These are phyloP conservation scores for Cotesia congregata DNA, from an alignment of 2,888 invertebrate species.

Conservation along the genomic window DNA sequence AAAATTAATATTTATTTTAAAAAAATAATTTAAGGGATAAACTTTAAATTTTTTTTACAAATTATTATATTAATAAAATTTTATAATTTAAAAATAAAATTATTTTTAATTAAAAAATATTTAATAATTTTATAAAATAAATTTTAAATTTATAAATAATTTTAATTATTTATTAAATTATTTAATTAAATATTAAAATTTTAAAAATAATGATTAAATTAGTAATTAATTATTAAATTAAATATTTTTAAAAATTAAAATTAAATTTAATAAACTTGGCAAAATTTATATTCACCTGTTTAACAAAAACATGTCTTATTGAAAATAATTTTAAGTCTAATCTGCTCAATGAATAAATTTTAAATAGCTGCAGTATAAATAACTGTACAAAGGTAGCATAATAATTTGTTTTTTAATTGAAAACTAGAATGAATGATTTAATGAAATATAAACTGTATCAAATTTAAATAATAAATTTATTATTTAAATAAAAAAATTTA, in stretches of 20 bases:
- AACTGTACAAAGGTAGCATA: slow-evolving; percentile 87
- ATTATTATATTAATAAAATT: slow-evolving; percentile 58
- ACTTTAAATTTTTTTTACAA: slow-evolving; percentile 73
- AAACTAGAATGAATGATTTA: slow-evolving; percentile 83
- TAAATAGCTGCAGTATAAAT: slow-evolving; percentile 84
- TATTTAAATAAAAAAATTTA: slow-evolving; percentile 78
- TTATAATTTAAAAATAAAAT: slow-evolving; percentile 62
- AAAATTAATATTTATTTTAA: no score
- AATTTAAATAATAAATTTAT: slow-evolving; percentile 70
- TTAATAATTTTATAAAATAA: slow-evolving; percentile 71
- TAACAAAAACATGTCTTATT: slow-evolving; percentile 84
- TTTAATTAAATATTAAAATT: slow-evolving; percentile 68
- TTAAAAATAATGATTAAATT: slow-evolving; percentile 62
- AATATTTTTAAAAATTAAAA: slow-evolving; percentile 46
- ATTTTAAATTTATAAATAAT: slow-evolving; percentile 69
- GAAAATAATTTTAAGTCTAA: slow-evolving; percentile 76
- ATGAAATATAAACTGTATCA: slow-evolving; percentile 76
- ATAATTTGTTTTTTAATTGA: slow-evolving; percentile 85
- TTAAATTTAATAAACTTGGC: slow-evolving; percentile 76
- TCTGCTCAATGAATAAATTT: slow-evolving; percentile 80
- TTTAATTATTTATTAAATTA: slow-evolving; percentile 70
- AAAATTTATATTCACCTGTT: slow-evolving; percentile 80
- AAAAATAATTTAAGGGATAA: slow-evolving; percentile 74
- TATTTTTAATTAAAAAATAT: slow-evolving; percentile 70
- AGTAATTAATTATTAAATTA: slow-evolving; percentile 55